Conservation (phyloP, 2,113 vertebrate genomes). For the Pterocles gutturalis region DNA sequence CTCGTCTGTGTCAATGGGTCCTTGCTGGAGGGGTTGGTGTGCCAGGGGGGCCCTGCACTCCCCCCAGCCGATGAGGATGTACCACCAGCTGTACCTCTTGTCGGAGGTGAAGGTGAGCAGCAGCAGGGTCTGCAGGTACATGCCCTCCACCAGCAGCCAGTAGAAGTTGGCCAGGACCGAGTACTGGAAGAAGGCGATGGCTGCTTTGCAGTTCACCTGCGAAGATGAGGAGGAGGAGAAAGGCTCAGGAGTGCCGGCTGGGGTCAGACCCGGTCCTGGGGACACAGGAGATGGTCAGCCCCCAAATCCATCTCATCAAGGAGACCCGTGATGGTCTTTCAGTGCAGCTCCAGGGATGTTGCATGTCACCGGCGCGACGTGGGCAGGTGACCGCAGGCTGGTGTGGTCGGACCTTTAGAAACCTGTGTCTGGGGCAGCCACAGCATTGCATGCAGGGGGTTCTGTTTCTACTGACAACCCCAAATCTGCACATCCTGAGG, state of each 20-base stretch:
- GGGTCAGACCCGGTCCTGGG: background rate
- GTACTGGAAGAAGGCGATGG: slow-evolving; percentile 88
- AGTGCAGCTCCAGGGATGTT: background rate
- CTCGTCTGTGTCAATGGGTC: background rate
- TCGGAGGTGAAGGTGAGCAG: slow-evolving; percentile 87
- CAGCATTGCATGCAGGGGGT: accelerated
- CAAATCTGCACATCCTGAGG: background rate
- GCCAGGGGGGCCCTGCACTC: background rate
- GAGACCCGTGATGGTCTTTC: background rate
- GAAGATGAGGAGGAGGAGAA: background rate
- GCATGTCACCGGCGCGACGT: accelerated
- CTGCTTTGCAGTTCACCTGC: slow-evolving; percentile 84
- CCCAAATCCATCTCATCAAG: accelerated
- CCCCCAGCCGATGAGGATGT: slow-evolving; percentile 89
- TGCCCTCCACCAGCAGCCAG: slow-evolving; percentile 90
- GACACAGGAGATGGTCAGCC: no score
- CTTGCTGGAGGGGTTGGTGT: background rate
- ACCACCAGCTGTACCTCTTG: slow-evolving; percentile 90
- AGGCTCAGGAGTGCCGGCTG: background rate
- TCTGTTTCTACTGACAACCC: background rate
- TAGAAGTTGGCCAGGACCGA: slow-evolving; percentile 90
- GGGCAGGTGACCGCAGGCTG: accelerated
- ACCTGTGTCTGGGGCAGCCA: background rate
- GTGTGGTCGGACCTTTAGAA: background rate
- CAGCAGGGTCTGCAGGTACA: slow-evolving; percentile 90